Evolutionary conservation across 2,113 vertebrate species (phyloP).

Genomic region (Osmerus eperlanus): DNA sequence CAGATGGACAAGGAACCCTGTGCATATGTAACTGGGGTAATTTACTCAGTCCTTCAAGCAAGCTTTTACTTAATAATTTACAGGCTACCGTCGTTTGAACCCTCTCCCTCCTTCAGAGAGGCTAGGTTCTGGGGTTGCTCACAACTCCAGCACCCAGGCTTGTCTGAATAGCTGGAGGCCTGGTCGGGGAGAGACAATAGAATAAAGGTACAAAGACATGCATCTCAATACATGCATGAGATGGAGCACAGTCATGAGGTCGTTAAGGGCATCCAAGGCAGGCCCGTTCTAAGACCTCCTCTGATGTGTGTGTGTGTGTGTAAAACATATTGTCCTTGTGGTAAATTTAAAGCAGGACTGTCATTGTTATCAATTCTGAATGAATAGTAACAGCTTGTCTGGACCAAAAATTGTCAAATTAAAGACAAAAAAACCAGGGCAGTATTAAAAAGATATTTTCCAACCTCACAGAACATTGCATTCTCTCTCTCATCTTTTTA

Average conservation of each 20-base stretch:
- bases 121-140: constrained; percentile 54
- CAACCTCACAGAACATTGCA: no score
- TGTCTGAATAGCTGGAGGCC: constrained; percentile 68
- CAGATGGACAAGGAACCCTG: constrained; percentile 40
- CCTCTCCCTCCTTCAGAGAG: constrained; percentile 55
- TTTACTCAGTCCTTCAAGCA: constrained; percentile 72
- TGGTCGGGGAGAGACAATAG: constrained; percentile 62
- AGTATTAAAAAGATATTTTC: background rate
- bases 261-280: constrained; percentile 54
- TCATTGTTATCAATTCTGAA: constrained; percentile 56
- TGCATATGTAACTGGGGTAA: constrained; percentile 76
- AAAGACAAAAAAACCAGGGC: constrained; percentile 16
- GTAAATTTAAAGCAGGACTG: constrained; percentile 60
- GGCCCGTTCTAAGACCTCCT: constrained; percentile 48
- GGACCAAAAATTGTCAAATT: constrained; percentile 36
- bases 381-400: constrained; percentile 58
- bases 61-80: constrained; percentile 71
- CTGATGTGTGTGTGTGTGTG: constrained; percentile 62
- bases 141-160: constrained; percentile 56
- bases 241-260: constrained; percentile 57
- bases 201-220: constrained; percentile 73
- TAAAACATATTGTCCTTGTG: constrained; percentile 57
- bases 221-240: constrained; percentile 58
- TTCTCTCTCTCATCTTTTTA: no score
- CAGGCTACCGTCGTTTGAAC: constrained; percentile 71